Evolutionary conservation across 64 coral and sea anemone species (phyloP).

Genomic region (Hydrozoanthus tunicans): DNA sequence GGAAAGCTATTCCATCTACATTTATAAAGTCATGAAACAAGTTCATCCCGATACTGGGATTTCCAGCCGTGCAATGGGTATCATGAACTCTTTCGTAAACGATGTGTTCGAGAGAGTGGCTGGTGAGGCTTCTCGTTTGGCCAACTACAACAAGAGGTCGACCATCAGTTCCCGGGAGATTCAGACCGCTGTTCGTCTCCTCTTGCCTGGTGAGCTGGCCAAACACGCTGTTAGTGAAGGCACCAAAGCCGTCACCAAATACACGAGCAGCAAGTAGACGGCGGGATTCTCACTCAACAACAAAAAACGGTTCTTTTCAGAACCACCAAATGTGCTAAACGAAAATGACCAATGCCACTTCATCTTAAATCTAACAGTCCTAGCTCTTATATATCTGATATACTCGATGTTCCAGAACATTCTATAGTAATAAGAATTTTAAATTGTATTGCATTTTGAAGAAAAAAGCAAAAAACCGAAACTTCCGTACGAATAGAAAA

Average conservation of each 20-base stretch:
- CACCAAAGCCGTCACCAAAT: constrained; percentile 5
- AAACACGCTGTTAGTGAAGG: constrained; percentile 27
- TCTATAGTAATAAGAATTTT: too few species aligned
- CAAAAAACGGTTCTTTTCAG: constrained; percentile 38
- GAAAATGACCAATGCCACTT: not conserved
- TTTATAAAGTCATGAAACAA: constrained; percentile 38
- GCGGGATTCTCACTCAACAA: not conserved
- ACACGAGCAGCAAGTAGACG: constrained; percentile 25
- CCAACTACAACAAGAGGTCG: constrained; percentile 22
- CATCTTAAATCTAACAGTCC: too few species aligned
- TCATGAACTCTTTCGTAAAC: constrained; percentile 24
- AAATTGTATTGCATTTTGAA: too few species aligned
- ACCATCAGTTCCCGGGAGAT: constrained; percentile 15
- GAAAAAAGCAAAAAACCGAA: too few species aligned
- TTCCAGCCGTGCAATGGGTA: constrained; percentile 3
- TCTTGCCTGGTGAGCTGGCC: constrained; percentile 23
- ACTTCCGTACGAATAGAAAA: too few species aligned
- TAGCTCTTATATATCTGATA: too few species aligned
- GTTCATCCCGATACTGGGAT: constrained; percentile 11
- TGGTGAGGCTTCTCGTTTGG: constrained; percentile 20
- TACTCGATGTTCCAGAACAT: too few species aligned
- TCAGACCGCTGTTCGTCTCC: constrained; percentile 16
- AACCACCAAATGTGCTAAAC: constrained; percentile 4
- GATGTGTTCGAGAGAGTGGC: constrained; percentile 25
- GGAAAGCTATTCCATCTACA: constrained; percentile 27